phyloP scores from a whole-genome alignment of 2,888 invertebrate species.

The Ichneumoninae sp. region DNA sequence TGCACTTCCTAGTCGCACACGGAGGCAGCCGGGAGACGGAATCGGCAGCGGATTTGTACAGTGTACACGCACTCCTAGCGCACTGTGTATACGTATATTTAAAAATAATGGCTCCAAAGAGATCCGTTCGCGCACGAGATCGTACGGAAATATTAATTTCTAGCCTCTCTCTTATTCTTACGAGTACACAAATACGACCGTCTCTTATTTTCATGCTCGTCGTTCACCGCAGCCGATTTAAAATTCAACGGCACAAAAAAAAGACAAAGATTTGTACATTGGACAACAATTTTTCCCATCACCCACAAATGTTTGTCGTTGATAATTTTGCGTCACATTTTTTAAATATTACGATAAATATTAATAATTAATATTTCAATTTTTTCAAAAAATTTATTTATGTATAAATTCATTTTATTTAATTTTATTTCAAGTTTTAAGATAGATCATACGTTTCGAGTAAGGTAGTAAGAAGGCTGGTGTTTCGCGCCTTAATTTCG shows the following conservation, averaged over 20 bases:
- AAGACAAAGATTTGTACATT: background rate
- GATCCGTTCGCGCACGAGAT: constrained; percentile 7
- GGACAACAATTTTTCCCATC: background rate
- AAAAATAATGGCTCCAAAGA: constrained; percentile 11
- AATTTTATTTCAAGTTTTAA: background rate
- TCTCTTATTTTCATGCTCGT: constrained; percentile 30
- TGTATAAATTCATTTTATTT: background rate
- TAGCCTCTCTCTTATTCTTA: constrained; percentile 14
- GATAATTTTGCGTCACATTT: background rate
- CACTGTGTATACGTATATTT: constrained; percentile 22
- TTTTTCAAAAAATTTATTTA: no score
- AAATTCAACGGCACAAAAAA: constrained; percentile 13
- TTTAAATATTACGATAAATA: no score
- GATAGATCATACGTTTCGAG: no score
- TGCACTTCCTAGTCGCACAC: constrained; percentile 80
- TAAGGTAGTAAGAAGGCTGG: no score
- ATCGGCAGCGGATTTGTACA: constrained; percentile 32
- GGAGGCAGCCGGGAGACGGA: constrained; percentile 24
- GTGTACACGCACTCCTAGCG: constrained; percentile 38
- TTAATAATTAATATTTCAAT: no score
- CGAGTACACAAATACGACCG: background rate
- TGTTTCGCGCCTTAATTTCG: background rate
- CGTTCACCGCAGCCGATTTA: constrained; percentile 22
- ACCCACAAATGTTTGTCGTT: no score
- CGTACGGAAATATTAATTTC: constrained; percentile 10